Evolutionary conservation across 2,888 invertebrate genomes (phyloP).

Genomic region (Merodon equestris): DNA sequence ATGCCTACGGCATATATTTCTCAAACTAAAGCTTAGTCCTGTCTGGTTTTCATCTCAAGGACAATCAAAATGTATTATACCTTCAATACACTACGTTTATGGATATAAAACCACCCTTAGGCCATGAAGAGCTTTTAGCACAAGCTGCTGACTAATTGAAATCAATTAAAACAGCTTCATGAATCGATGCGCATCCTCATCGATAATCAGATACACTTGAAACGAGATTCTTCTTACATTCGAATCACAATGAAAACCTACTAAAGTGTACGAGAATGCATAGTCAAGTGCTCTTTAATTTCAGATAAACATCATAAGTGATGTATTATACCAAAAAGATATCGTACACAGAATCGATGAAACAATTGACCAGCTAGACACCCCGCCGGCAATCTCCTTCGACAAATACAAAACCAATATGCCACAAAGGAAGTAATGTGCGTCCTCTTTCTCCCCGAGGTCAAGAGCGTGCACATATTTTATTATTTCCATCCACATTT

Average conservation of each 20-base stretch:
- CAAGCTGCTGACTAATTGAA: conserved; percentile 47
- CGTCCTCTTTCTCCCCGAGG: neutral
- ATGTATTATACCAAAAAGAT: conserved; percentile 4
- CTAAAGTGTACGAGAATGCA: neutral
- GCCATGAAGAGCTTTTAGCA: conserved; percentile 9
- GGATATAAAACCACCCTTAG: neutral
- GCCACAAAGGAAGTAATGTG: conserved; percentile 10
- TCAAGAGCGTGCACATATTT: no score
- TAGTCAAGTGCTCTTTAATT: conserved; percentile 4
- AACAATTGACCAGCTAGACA: conserved; percentile 44
- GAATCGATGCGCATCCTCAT: conserved; percentile 30
- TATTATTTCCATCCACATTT: neutral
- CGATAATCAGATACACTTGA: conserved; percentile 2
- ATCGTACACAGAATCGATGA: conserved; percentile 23
- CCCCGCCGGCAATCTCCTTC: conserved; percentile 14
- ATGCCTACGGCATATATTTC: no score
- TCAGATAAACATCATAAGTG: conserved; percentile 48
- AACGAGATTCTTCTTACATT: conserved; percentile 3
- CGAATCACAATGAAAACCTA: neutral
- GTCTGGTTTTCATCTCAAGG: no score
- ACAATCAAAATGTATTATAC: no score
- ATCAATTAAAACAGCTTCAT: conserved; percentile 42
- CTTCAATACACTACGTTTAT: no score
- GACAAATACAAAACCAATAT: conserved; percentile 13
- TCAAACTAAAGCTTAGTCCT: no score